These are phyloP conservation scores for Agrilus planipennis DNA, from an alignment of 1,140 invertebrate species.

Conservation along the genomic window DNA sequence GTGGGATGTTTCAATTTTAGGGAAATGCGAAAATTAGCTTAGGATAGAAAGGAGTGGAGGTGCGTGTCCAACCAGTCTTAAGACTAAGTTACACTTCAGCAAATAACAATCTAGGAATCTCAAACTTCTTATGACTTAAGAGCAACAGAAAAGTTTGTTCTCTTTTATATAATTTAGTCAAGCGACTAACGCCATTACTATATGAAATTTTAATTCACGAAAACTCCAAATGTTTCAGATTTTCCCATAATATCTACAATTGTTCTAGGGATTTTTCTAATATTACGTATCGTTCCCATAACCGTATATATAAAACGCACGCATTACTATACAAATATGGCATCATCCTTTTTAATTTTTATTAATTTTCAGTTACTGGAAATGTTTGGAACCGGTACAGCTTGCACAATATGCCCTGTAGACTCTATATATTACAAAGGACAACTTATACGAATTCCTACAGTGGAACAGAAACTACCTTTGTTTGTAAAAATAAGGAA, in stretches of 20 bases:
- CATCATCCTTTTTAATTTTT: neutral
- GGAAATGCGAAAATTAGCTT: no score
- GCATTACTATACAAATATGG: neutral
- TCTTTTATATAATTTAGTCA: neutral
- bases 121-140: no score
- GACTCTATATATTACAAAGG: conserved; percentile 64
- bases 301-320: neutral
- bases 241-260: neutral
- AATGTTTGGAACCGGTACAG: conserved; percentile 91
- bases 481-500: conserved; percentile 58
- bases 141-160: no score
- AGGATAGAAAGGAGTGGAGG: no score
- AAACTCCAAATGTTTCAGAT: neutral
- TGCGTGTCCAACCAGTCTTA: no score
- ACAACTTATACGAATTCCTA: conserved; percentile 56
- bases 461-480: conserved; percentile 55
- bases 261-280: neutral
- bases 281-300: neutral
- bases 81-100: no score
- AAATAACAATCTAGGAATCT: no score
- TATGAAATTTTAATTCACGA: neutral
- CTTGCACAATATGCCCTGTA: conserved; percentile 84
- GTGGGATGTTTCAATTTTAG: no score
- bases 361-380: conserved; percentile 62
- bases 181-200: neutral